A percentile compares a stretch with the other conserved stretches of the same genome.
phyloP scores from a whole-genome alignment of 2,888 invertebrate genomes.

The Metacarcinus magister region DNA sequence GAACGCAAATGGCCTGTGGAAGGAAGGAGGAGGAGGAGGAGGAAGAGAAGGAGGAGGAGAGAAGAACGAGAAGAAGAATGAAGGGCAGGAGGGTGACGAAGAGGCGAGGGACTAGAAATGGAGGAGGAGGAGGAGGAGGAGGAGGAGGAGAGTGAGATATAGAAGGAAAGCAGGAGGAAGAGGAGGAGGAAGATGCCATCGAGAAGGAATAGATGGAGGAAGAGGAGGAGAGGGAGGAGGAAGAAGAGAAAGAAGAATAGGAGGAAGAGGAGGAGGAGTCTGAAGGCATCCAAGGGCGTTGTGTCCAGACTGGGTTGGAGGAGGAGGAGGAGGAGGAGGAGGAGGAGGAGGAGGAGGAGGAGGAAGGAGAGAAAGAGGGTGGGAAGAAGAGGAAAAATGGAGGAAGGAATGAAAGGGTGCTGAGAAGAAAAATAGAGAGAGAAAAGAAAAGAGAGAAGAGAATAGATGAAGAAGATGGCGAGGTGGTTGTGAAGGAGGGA shows the following conservation, averaged over 20 bases:
- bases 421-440: not conserved
- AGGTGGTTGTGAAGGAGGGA: too few species aligned
- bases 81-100: not conserved
- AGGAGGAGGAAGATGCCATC: not conserved
- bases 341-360: not conserved
- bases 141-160: not conserved
- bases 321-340: not conserved
- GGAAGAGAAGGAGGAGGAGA: not conserved
- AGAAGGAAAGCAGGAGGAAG: not conserved
- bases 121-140: not conserved
- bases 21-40: constrained; percentile 19
- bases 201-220: not conserved
- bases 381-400: not conserved
- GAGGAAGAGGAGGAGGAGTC: not conserved
- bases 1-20: not conserved
- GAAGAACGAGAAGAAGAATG: not conserved
- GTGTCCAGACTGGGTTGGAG: too few species aligned
- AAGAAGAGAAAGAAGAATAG: not conserved
- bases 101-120: not conserved
- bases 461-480: not conserved
- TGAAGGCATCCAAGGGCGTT: too few species aligned
- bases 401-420: not conserved
- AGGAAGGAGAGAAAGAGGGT: not conserved
- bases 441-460: not conserved
- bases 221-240: not conserved